Evolutionary conservation across 2,113 vertebrate species (phyloP).

Genomic region (Agapornis roseicollis): DNA sequence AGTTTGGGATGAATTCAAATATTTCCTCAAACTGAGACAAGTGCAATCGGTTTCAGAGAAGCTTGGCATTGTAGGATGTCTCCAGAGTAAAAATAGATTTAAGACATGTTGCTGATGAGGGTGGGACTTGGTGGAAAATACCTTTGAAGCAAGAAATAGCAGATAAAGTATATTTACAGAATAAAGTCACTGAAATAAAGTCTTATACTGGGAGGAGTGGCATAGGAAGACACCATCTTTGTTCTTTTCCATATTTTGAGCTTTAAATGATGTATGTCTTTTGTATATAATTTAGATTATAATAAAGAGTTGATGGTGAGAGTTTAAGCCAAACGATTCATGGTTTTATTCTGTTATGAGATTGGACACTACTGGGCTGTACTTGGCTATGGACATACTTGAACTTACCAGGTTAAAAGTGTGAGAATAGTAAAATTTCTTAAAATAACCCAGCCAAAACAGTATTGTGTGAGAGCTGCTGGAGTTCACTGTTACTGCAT

Average conservation of each 20-base stretch:
- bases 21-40: slow-evolving; percentile 32
- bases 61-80: neutral
- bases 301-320: neutral
- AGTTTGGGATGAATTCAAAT: slow-evolving; percentile 33
- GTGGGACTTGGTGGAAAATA: neutral
- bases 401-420: neutral
- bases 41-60: slow-evolving; percentile 17
- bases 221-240: neutral
- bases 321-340: neutral
- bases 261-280: neutral
- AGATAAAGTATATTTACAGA: neutral
- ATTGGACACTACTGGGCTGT: neutral
- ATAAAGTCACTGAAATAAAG: neutral
- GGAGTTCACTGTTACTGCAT: neutral
- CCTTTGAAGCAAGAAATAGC: neutral
- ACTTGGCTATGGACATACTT: neutral
- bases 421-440: neutral
- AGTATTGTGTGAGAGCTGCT: neutral
- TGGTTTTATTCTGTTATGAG: neutral
- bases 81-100: neutral
- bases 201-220: neutral
- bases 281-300: neutral
- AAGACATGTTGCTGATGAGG: neutral
- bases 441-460: neutral
- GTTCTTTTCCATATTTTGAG: neutral